These are phyloP conservation scores for Blennius ocellaris DNA, from an alignment of 2,113 vertebrate genomes.

Conservation along the genomic window DNA sequence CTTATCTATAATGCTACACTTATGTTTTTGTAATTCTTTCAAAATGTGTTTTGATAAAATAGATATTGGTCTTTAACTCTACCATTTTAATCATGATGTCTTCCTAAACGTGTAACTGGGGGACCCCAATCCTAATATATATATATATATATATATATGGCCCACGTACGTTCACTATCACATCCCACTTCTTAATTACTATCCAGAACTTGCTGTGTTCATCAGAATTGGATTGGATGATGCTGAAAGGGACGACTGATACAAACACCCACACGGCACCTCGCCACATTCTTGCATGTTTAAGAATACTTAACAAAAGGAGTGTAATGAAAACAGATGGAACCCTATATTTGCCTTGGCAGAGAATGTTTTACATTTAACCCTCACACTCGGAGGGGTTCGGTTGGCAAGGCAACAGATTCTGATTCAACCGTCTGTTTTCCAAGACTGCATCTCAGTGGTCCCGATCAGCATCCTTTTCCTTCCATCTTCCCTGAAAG, in stretches of 20 bases:
- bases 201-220: background rate
- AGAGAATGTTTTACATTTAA: constrained; percentile 74
- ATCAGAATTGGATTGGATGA: constrained; percentile 7
- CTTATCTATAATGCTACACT: too few species aligned
- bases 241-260: constrained; percentile 11
- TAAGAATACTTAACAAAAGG: constrained; percentile 54
- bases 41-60: too few species aligned
- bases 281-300: constrained; percentile 21
- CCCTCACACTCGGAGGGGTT: constrained; percentile 71
- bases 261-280: constrained; percentile 15
- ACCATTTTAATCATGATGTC: too few species aligned
- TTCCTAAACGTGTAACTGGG: too few species aligned
- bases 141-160: background rate
- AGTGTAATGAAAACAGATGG: constrained; percentile 76
- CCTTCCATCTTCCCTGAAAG: constrained; percentile 46
- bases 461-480: constrained; percentile 69
- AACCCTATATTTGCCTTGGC: constrained; percentile 78
- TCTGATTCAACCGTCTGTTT: constrained; percentile 71
- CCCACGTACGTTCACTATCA: background rate
- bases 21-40: too few species aligned
- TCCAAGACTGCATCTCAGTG: constrained; percentile 69
- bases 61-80: too few species aligned
- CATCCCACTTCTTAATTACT: constrained; percentile 3
- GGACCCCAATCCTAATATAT: too few species aligned
- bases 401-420: constrained; percentile 82